phyloP scores from a whole-genome alignment of 2,797 vertebrate species.

The Sebastolobus altivelis region DNA sequence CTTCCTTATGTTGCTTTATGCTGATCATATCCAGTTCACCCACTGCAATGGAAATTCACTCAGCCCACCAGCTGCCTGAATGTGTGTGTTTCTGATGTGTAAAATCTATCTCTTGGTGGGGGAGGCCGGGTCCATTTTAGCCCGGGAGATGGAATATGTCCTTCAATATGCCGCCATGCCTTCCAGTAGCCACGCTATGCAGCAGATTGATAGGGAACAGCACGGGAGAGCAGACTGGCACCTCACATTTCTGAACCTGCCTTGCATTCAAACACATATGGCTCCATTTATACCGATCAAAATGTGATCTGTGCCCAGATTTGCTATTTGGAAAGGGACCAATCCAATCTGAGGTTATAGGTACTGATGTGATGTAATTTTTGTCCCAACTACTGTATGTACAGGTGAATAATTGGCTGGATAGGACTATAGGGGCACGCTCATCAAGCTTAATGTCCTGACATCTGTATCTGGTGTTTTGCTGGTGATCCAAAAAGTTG shows the following conservation, averaged over 20 bases:
- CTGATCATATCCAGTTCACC: slow-evolving; percentile 46
- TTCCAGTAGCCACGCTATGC: slow-evolving; percentile 19
- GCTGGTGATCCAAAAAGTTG: slow-evolving; percentile 5
- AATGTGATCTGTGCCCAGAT: slow-evolving; percentile 24
- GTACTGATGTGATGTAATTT: background rate
- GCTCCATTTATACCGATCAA: slow-evolving; percentile 26
- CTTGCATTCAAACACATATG: slow-evolving; percentile 17
- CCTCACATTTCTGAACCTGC: slow-evolving; percentile 10
- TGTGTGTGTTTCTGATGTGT: slow-evolving; percentile 36
- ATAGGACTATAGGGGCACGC: no score
- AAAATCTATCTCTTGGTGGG: slow-evolving; percentile 50
- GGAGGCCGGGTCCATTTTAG: slow-evolving; percentile 34
- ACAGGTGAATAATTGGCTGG: background rate
- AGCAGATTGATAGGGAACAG: slow-evolving; percentile 56
- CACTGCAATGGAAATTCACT: slow-evolving; percentile 48
- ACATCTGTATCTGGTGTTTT: background rate
- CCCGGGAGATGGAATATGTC: slow-evolving; percentile 50
- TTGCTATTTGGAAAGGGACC: slow-evolving; percentile 20
- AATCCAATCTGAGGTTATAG: background rate
- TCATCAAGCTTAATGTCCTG: background rate
- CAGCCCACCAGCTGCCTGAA: slow-evolving; percentile 55
- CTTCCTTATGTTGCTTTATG: slow-evolving; percentile 44
- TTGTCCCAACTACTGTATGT: background rate
- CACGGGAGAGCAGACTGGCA: slow-evolving; percentile 20
- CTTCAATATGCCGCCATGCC: slow-evolving; percentile 25